Evolutionary conservation across 2,113 vertebrate genomes (phyloP), one percentile per base, ranked within the genome.

Genomic region (Pterocles burchelli): DNA sequence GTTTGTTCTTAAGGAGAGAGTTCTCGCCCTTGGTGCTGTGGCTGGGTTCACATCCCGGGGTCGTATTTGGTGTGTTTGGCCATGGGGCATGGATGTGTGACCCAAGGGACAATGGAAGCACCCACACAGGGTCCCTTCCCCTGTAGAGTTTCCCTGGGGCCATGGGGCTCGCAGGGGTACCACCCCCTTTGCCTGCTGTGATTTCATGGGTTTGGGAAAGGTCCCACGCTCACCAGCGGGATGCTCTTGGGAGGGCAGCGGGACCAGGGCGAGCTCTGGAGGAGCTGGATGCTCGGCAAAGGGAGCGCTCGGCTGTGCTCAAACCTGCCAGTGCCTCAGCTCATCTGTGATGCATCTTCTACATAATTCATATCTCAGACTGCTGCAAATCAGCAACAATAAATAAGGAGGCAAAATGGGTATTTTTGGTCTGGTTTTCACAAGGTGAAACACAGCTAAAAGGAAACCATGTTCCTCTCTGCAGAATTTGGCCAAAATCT

Each of bases 311-410:
- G 16, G 65, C 63, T 57, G 16, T 1, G 62, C 5, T 48, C 1
- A 34, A 84, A 51, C 49, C 80, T 7, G 76, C 77, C 77, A 48
- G 83, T 0, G 52, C 92, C 31, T 15, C 81, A 5, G 20, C 1
- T 55, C 77, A 13, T 79, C 48, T 33, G 34, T 77, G 49, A 0
- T 36, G 89, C 87, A 34, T 49, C 77, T 41, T 1, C 91, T 95
- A 4, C 91, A 92, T 96, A 94, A 96, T 92, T 96, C 91, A 94
- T 68, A 24, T 29, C 87, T 38, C 91, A 72, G 70, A 29, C 43
- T 52, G 93, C 86, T 91, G 80, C 7, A 75, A 85, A 85, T 61
- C 74, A 38, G 89, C 18, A 78, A 33, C 73, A 68, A 87, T 76
- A 91, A 84, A 89, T 78, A 79, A 94, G 57, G 71, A 54, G 48